Evolutionary conservation across 2,888 invertebrate genomes (phyloP), one percentile per base, ranked within the genome.

Genomic region (Eubasilissa splendida): DNA sequence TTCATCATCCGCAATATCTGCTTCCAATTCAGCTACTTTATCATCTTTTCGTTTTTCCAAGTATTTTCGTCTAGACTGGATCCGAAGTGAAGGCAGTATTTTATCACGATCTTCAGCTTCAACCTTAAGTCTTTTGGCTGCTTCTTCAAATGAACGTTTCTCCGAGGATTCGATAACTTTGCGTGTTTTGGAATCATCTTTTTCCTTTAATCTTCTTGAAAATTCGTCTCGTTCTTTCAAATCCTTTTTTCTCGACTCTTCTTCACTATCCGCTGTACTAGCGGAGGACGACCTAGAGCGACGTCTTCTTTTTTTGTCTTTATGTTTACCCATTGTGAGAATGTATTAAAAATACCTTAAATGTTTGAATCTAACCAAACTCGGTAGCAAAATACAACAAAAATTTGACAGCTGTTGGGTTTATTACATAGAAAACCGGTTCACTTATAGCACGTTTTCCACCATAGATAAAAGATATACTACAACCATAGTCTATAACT

Each of bases 11-110:
- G 94, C 90, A 80, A 99, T 96, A 86, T 98, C 98, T 7, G 95
- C 96, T 89, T 99, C 99, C 75, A 99, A 89, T 87, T 99, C 99
- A 10, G 95, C 93, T 56, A 99, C 93, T 90, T 99, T 99, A 86
- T 99, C 99, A 80, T 96, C 97, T 88, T 98, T 98, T 68, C 99
- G 92, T 88, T 99, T 99, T 86, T 96, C 96, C 85, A 99, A 91
- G 88, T 99, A 99, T 86, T 97, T 96, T 70, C 98, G 91, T 50
- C 99, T 92, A 0, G 99, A 99, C 86, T 98, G 96, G 22, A 97
- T 91, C 56, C 99, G 92, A 42, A 99, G 88, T 86, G 96, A 95
- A 0, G 98, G 97, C 75, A 99, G 89, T 84, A 98, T 92, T 87
- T 95, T 96, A 77, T 96, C 96, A 71, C 96, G 91, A 85, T 96